Conservation (phyloP, 2,888 invertebrate genomes). For the Microctonus brassicae region DNA sequence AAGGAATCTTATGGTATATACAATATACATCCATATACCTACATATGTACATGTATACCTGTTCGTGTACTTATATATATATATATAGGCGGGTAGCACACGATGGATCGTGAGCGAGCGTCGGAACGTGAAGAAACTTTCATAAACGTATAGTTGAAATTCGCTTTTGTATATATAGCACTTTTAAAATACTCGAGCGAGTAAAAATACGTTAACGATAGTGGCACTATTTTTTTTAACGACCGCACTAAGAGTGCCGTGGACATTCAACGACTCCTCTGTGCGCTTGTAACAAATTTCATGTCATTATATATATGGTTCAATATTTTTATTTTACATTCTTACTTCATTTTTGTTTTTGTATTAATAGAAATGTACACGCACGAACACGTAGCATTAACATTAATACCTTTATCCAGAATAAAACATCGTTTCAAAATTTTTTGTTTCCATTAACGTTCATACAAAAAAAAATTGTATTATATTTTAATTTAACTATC, state of each 20-base stretch:
- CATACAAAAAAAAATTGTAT: neutral
- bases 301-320: neutral
- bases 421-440: neutral
- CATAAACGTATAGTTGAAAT: constrained; percentile 24
- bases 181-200: constrained; percentile 22
- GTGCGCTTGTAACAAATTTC: constrained; percentile 18
- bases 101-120: constrained; percentile 16
- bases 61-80: no score
- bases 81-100: no score
- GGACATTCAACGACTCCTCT: neutral
- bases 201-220: constrained; percentile 23
- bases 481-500: no score
- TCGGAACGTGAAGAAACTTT: constrained; percentile 30
- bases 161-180: constrained; percentile 7
- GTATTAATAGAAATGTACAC: no score
- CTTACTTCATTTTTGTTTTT: neutral
- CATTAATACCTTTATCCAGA: no score
- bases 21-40: no score
- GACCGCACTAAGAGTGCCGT: neutral
- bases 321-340: neutral
- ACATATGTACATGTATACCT: neutral
- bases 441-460: neutral
- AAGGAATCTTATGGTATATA: neutral
- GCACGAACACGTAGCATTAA: no score
- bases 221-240: constrained; percentile 21